Percentiles rank a stretch among this genome's conserved stretches.
These are phyloP conservation scores for Lycorma delicatula DNA, from an alignment of 1,140 invertebrate species.

Conservation along the genomic window DNA sequence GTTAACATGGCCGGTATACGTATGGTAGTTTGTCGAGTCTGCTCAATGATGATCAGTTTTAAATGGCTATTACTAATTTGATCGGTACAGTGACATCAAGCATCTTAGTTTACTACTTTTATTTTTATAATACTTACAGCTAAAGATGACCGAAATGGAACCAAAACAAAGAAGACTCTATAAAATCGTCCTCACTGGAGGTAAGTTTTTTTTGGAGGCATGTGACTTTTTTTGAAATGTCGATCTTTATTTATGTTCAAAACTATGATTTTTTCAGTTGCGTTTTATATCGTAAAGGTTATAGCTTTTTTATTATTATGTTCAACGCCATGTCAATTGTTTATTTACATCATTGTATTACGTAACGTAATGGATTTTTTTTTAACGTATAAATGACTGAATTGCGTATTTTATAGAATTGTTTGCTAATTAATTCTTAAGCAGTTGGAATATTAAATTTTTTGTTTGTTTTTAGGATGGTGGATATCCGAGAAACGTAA, in stretches of 20 bases:
- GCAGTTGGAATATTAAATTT: too few species aligned
- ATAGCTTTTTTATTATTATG: neutral
- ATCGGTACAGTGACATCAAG: neutral
- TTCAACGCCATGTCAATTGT: neutral
- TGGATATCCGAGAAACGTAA: too few species aligned
- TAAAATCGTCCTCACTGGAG: conserved; percentile 4
- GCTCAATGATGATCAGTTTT: neutral
- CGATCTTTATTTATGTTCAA: neutral
- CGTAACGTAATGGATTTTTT: too few species aligned
- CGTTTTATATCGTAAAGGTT: neutral
- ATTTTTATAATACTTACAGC: neutral
- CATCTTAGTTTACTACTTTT: neutral
- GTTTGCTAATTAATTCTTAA: too few species aligned
- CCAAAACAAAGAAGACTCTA: neutral
- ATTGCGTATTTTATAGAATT: too few species aligned
- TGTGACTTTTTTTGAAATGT: neutral
- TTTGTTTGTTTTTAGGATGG: too few species aligned
- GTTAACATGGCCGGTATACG: conserved; percentile 5
- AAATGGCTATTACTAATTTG: neutral
- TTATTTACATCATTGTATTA: too few species aligned
- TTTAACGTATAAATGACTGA: too few species aligned
- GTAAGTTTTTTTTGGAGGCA: neutral
- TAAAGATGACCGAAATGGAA: neutral
- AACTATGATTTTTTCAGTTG: neutral
- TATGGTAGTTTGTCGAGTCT: neutral